Base-by-base conservation (phyloP, 2,797 vertebrate species). In the Cynopterus sphinx region DNA sequence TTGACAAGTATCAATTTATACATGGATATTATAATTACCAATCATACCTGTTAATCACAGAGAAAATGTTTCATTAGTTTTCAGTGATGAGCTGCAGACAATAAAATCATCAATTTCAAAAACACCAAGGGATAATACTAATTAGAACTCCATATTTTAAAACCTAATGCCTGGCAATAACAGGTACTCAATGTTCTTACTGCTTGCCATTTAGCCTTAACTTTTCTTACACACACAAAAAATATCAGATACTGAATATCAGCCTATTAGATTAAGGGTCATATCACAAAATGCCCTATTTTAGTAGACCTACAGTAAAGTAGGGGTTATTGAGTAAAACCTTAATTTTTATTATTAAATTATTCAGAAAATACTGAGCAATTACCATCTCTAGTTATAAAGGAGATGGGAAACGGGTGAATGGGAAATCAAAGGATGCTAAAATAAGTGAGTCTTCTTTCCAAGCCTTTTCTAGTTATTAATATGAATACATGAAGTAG, bases 21-120 rank as follows among this genome's bases (percentile, higher is more conserved):
- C 53, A 91, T 79, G 57, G 83, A 92, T 55, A 87, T 22, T 83
- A 92, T 91, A 95, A 95, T 74, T 83, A 96, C 75, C 88, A 93
- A 33, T 92, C 92, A 92, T 95, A 96, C 95, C 97, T 98, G 96
- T 96, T 96, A 96, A 96, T 95, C 74, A 89, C 43, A 97, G 77
- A 96, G 28, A 87, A 95, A 74, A 95, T 2, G 28, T 93, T 68
- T 74, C 53, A 77, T 96, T 97, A 94, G 68, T 91, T 74, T 79
- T 84, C 49, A 82, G 31, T 84, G 87, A 95, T 59, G 43, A 73
- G 13, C 11, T 94, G 17, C 21, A 87, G 61, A 36, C 63, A 95
- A 90, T 39, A 82, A 82, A 92, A 92, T 73, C 59, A 93, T 67
- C 53, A 90, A 67, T 24, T 94, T 1, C 93, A 43, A 88, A 94